Evolutionary conservation across 2,888 invertebrate genomes (phyloP).

Genomic region (Temnothorax unifasciatus): DNA sequence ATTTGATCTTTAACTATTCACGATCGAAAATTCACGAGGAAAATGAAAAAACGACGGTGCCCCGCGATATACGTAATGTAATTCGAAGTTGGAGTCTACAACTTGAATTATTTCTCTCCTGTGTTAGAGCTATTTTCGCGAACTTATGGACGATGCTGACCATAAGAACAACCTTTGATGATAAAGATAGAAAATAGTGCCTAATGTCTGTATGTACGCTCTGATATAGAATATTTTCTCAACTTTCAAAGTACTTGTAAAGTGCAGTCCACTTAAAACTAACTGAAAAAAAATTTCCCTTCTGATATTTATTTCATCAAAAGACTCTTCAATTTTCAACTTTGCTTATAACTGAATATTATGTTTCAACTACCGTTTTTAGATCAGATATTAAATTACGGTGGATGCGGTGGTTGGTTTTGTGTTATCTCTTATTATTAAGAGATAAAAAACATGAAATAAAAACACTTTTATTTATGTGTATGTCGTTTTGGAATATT

Average conservation of each 20-base stretch:
- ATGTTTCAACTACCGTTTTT: constrained; percentile 7
- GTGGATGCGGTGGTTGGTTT: neutral
- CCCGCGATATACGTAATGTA: neutral
- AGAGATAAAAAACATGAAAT: neutral
- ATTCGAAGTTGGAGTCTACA: constrained; percentile 1
- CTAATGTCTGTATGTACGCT: constrained; percentile 9
- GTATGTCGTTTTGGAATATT: neutral
- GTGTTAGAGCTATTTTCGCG: constrained; percentile 27
- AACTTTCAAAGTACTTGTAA: constrained; percentile 41
- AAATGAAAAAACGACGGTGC: neutral
- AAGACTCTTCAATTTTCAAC: constrained; percentile 43
- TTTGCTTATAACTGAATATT: constrained; percentile 33
- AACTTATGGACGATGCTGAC: constrained; percentile 38
- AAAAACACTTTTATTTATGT: neutral
- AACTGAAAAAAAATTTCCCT: constrained; percentile 23
- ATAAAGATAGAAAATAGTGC: constrained; percentile 45
- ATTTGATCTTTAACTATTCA: neutral
- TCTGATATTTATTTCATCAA: constrained; percentile 45
- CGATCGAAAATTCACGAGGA: neutral
- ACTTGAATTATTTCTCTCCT: constrained; percentile 25
- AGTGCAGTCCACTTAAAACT: constrained; percentile 41
- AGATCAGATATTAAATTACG: constrained; percentile 32
- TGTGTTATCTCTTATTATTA: constrained; percentile 15
- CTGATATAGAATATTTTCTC: constrained; percentile 46
- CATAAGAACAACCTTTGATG: constrained; percentile 45